A percentile compares a stretch with the other conserved stretches of the same genome.
Evolutionary conservation across 2,113 vertebrate species (phyloP).

Genomic region (Cyanoramphus novaezelandiae): DNA sequence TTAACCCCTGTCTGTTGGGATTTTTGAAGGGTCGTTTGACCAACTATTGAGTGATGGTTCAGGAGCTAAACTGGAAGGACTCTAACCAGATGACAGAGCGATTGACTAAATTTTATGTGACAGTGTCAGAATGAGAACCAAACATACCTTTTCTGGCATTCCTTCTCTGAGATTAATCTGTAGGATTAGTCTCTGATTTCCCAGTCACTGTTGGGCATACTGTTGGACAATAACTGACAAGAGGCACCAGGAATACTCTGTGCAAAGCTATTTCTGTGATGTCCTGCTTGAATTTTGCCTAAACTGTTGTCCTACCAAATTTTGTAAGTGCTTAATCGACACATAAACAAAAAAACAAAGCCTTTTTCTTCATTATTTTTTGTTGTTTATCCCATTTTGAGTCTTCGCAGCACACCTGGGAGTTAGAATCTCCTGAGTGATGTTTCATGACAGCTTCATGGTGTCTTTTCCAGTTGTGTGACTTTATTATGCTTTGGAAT

Average conservation of each 20-base stretch:
- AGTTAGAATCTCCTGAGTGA: neutral
- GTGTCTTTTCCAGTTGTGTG: neutral
- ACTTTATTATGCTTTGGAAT: neutral
- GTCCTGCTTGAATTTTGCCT: neutral
- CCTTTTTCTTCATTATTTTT: neutral
- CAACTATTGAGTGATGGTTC: neutral
- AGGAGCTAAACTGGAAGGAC: neutral
- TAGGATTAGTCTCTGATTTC: neutral
- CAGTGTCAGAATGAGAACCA: neutral
- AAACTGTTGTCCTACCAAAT: neutral
- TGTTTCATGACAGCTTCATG: neutral
- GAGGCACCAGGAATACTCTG: neutral
- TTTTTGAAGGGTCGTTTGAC: neutral
- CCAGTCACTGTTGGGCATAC: neutral
- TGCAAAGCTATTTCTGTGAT: neutral
- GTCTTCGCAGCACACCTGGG: neutral
- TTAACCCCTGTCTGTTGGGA: neutral
- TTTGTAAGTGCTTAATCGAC: neutral
- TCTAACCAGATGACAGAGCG: neutral
- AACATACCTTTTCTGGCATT: neutral
- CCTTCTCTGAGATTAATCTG: neutral
- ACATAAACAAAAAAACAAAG: neutral
- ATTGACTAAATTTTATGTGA: neutral
- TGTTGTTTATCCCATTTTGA: neutral
- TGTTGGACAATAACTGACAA: neutral